Evolutionary conservation across 2,888 invertebrate species (phyloP).

Genomic region (Tetheella fluctuosa): DNA sequence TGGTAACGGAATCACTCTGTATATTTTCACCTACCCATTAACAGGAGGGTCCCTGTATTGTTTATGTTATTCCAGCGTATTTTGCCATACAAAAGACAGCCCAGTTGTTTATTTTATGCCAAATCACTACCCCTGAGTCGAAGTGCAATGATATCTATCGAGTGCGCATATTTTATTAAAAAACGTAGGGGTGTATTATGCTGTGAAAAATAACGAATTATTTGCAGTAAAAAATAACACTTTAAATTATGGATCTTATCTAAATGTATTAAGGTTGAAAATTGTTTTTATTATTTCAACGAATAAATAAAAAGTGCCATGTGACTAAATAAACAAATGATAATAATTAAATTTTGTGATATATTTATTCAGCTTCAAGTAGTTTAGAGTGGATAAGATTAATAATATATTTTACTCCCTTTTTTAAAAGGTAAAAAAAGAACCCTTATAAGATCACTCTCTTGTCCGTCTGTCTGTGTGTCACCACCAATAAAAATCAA

Average conservation of each 20-base stretch:
- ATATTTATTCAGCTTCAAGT: slow-evolving; percentile 34
- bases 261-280: background rate
- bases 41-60: slow-evolving; percentile 63
- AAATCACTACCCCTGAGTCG: slow-evolving; percentile 73
- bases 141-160: slow-evolving; percentile 73
- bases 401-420: background rate
- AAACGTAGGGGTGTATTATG: slow-evolving; percentile 65
- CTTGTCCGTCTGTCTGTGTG: too few relatives aligned
- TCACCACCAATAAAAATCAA: too few relatives aligned
- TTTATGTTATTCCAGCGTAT: slow-evolving; percentile 80
- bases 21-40: slow-evolving; percentile 57
- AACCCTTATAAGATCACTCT: too few relatives aligned
- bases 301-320: slow-evolving; percentile 43
- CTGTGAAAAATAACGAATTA: slow-evolving; percentile 19
- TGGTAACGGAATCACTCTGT: slow-evolving; percentile 54
- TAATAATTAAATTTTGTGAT: slow-evolving; percentile 24
- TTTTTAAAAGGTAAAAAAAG: too few relatives aligned
- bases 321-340: slow-evolving; percentile 38
- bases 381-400: background rate
- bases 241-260: slow-evolving; percentile 18
- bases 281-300: slow-evolving; percentile 51
- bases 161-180: slow-evolving; percentile 74
- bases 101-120: slow-evolving; percentile 79
- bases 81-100: slow-evolving; percentile 73
- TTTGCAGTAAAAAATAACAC: background rate